Evolutionary conservation across 2,797 vertebrate species (phyloP).

Genomic region (Microctenopoma stevenorrisi): DNA sequence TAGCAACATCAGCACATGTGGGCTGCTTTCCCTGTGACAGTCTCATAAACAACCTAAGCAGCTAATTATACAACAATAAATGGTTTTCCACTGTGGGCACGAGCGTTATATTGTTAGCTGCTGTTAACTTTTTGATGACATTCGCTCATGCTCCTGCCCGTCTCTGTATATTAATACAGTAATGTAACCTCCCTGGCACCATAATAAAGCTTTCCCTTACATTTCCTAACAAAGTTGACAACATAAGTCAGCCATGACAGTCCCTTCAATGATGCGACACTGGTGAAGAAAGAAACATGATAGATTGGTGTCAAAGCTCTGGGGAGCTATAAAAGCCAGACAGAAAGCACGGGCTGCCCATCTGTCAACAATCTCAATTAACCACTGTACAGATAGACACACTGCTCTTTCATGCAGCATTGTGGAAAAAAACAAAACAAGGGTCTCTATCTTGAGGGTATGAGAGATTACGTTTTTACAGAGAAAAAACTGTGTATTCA

Average conservation of each 20-base stretch:
- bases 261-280: constrained; percentile 73
- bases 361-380: constrained; percentile 76
- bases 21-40: constrained; percentile 30
- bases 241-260: constrained; percentile 76
- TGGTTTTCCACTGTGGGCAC: constrained; percentile 34
- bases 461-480: constrained; percentile 54
- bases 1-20: constrained; percentile 47
- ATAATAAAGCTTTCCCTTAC: constrained; percentile 42
- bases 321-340: constrained; percentile 46
- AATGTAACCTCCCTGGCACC: constrained; percentile 38
- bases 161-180: constrained; percentile 63
- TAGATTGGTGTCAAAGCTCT: constrained; percentile 68
- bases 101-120: constrained; percentile 16
- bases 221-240: constrained; percentile 66
- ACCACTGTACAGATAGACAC: constrained; percentile 51
- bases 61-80: constrained; percentile 64
- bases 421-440: constrained; percentile 40
- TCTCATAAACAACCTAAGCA: constrained; percentile 58
- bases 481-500: constrained; percentile 68
- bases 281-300: constrained; percentile 65
- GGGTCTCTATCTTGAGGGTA: constrained; percentile 52
- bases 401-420: constrained; percentile 37
- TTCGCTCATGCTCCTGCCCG: constrained; percentile 48
- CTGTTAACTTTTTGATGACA: constrained; percentile 48
- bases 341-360: constrained; percentile 52